Base-by-base conservation (phyloP, 2,113 vertebrate genomes). In the Myotis brandtii region DNA sequence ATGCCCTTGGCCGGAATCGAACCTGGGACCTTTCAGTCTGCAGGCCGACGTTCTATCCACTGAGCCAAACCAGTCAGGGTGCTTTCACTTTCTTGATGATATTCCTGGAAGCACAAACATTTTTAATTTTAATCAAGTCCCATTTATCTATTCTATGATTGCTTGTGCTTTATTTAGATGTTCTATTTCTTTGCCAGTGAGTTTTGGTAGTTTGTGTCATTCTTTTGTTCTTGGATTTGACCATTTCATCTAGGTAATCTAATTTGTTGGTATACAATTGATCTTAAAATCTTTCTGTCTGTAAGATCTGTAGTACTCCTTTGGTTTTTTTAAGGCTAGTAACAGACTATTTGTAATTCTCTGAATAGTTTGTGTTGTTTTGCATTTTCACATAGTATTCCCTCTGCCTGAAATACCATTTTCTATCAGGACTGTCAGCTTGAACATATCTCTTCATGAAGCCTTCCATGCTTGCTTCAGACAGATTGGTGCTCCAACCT, bases 121-220 rank as follows among this genome's bases (percentile, higher is more conserved):
- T 59, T 81, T 90, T n/a, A 18, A 72, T 70, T 76, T 91, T 91
- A 82, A 46, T 91, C 37, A 90, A 69, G 21, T 91, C 50, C 66
- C 32, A 18, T 59, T 82, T 91, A 48, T 59, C 37, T 72, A 14
- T 69, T 56, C 67, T 72, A 9, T 62, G 30, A 75, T 46, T 91
- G 48, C 89, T 59, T 82, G 66, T 91, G 66, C 32, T 72, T 20
- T 59, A 82, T 84, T 84, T 23, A 62, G 50, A 70, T 70, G 50
- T 40, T 87, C 75, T 91, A 4, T 52, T 89, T 84, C 69, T 87
- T 91, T 64, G 34, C 37, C 16, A 43, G 21, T 82, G 62, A 64
- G 4, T 66, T 89, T 85, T 83, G 76, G 30, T 75, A 64, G 62
- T 46, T 77, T 84, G 46, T 72, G 27, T 85, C 17, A 50, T 59